These are phyloP conservation scores for Euura lappo DNA, from an alignment of 1,140 invertebrate species.

Conservation along the genomic window DNA sequence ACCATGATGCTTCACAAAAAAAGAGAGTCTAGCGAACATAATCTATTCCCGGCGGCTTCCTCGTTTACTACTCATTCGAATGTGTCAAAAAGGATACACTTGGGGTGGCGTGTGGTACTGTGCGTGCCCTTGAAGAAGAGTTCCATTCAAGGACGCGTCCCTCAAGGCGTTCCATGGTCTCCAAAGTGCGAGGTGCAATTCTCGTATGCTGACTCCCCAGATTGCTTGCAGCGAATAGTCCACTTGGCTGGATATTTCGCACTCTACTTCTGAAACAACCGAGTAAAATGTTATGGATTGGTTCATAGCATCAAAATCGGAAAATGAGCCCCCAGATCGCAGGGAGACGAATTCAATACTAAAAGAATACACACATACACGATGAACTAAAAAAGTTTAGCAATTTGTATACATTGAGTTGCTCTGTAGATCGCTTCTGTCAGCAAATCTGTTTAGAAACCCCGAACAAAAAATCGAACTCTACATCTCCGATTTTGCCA, in stretches of 20 bases:
- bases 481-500: too few relatives aligned
- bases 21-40: too few relatives aligned
- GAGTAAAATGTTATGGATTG: background rate
- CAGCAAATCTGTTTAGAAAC: too few relatives aligned
- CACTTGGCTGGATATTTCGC: slow-evolving; percentile 75
- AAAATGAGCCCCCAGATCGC: background rate
- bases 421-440: too few relatives aligned
- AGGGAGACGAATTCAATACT: background rate
- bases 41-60: too few relatives aligned
- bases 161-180: slow-evolving; percentile 70
- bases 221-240: slow-evolving; percentile 74
- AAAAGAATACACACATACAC: background rate
- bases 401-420: too few relatives aligned
- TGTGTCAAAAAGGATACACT: slow-evolving; percentile 52
- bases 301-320: too few relatives aligned
- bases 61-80: too few relatives aligned
- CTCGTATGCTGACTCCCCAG: slow-evolving; percentile 78
- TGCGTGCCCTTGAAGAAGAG: slow-evolving; percentile 65
- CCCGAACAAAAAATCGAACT: too few relatives aligned
- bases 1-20: too few relatives aligned
- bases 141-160: slow-evolving; percentile 64
- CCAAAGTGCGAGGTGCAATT: slow-evolving; percentile 76
- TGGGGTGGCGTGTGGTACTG: slow-evolving; percentile 58
- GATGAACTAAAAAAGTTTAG: background rate
- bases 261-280: slow-evolving; percentile 69